Base-by-base conservation (phyloP, 2,113 vertebrate genomes). In the Charina bottae region DNA sequence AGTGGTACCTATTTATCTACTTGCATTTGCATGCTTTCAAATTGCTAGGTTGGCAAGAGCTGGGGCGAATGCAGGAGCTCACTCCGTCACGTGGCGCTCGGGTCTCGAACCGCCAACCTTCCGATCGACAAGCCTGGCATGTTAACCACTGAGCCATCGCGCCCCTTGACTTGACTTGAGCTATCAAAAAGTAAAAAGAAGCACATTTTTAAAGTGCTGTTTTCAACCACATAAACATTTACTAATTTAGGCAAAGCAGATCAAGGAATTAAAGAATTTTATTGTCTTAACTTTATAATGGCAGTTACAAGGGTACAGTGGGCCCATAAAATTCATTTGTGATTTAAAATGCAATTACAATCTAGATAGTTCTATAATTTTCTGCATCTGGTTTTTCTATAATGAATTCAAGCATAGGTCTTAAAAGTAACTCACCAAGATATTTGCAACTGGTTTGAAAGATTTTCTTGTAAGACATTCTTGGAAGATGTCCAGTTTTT, bases 401-500 rank as follows among this genome's bases (percentile, higher is more conserved):
- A 55, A 33, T 26, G 2, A 90, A 49, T 28, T 59, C 24, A 54
- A 19, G 2, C n/a, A 24, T 46, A 84, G 11, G 24, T 49, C 26
- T 33, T 37, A 90, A 55, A 56, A 28, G 21, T 58, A 78, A 17
- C 24, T 85, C 46, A 28, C 49, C 6, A 37, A n/a, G 28, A 94
- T 83, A 54, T 0, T 0, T 24, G 46, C 17, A 90, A 46, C 87
- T 89, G 58, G 92, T 59, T 19, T 86, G 1, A 7, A 94, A 93
- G 91, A 92, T 91, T 93, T 96, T 95, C 49, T 58, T 94, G 89
- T 90, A 93, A 92, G 90, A 49, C 94, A 49, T 55, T 87, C 90
- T 78, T 78, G 72, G 72, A 78, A 78, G 37, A 42, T 42, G 33
- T 78, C 72, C 72, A 78, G 33, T 42, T 42, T 42, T 37, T 78